phyloP scores from a whole-genome alignment of 2,113 vertebrate species.

The Ceyx cyanopectus region DNA sequence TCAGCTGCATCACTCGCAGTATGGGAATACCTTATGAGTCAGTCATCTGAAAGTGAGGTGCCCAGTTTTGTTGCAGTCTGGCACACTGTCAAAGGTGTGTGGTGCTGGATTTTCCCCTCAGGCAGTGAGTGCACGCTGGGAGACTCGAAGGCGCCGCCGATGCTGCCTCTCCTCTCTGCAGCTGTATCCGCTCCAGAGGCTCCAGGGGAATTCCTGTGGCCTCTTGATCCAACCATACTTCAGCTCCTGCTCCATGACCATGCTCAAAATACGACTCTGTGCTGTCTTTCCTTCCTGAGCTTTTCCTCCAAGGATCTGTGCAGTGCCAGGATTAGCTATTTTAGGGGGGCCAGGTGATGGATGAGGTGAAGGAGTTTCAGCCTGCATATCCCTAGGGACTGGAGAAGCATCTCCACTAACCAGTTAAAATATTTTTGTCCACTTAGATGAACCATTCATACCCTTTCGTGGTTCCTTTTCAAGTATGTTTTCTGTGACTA shows the following conservation, averaged over 20 bases:
- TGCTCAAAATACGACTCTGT: background rate
- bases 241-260: background rate
- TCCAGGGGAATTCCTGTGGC: background rate
- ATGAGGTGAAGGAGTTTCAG: background rate
- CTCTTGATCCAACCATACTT: background rate
- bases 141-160: background rate
- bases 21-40: background rate
- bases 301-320: background rate
- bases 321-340: background rate
- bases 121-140: accelerated
- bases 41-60: background rate
- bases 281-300: background rate
- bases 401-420: background rate
- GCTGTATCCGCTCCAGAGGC: background rate
- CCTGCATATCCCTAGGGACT: background rate
- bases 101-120: background rate
- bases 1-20: background rate
- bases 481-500: background rate
- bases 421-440: background rate
- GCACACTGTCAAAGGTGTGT: background rate
- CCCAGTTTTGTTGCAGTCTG: background rate
- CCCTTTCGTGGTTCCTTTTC: background rate
- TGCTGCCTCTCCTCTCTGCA: background rate
- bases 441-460: background rate
- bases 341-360: background rate